Conservation (phyloP, 2,113 vertebrate genomes). For the Corvus moneduloides region DNA sequence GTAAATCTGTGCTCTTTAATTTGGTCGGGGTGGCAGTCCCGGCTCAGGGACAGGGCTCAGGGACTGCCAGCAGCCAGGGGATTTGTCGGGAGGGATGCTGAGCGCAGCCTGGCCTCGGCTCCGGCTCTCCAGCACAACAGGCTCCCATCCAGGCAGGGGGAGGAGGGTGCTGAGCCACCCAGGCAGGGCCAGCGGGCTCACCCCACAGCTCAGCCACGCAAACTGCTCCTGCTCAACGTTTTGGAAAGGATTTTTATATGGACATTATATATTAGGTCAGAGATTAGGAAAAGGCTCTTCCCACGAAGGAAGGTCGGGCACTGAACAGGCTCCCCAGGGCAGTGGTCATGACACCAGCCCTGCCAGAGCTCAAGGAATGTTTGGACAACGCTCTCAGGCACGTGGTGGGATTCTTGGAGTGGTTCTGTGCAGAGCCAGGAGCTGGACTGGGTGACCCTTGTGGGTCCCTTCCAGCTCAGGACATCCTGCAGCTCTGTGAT, state of each 20-base stretch:
- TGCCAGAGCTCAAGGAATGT: neutral
- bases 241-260: neutral
- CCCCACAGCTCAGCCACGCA: accelerated
- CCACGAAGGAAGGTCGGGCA: neutral
- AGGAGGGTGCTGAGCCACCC: neutral
- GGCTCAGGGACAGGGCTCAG: neutral
- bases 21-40: neutral
- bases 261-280: accelerated
- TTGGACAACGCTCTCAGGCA: accelerated
- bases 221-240: accelerated
- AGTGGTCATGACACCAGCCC: neutral
- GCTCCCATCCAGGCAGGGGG: accelerated
- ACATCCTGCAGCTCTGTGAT: neutral
- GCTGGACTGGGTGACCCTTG: neutral
- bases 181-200: accelerated
- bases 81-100: neutral
- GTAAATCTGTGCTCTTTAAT: neutral
- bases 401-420: accelerated
- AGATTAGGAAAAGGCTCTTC: neutral
- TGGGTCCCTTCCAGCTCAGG: neutral
- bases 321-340: neutral
- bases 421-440: neutral
- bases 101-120: accelerated
- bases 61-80: neutral
- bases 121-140: accelerated